Percentiles rank a stretch among this genome's conserved stretches.
phyloP scores from a whole-genome alignment of 2,888 invertebrate species.

The Pheosia gnoma region DNA sequence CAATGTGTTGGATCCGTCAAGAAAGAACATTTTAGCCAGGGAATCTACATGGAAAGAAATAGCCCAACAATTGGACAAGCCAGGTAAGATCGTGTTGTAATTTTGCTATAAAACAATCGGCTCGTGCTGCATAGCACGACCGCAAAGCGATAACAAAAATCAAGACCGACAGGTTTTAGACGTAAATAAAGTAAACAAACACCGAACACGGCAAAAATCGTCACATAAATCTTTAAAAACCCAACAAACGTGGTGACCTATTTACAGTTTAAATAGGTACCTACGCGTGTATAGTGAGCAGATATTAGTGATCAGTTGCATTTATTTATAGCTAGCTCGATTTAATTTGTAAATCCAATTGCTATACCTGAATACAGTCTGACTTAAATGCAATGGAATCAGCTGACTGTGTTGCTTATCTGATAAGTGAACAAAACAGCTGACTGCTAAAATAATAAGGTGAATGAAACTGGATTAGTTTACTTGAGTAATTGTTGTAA shows the following conservation, averaged over 20 bases:
- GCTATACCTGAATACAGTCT: no score
- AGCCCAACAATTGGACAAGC: constrained; percentile 66
- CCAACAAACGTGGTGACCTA: constrained; percentile 14
- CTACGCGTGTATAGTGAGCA: constrained; percentile 6
- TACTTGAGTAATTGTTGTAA: no score
- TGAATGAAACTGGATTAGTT: no score
- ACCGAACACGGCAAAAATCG: no score
- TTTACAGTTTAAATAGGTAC: constrained; percentile 7
- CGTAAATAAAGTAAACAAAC: not conserved
- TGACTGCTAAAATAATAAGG: not conserved
- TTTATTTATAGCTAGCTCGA: constrained; percentile 18
- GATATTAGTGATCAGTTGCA: constrained; percentile 10
- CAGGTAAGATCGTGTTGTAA: constrained; percentile 54
- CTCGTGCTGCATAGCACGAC: constrained; percentile 55
- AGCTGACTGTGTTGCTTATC: constrained; percentile 26
- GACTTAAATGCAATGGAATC: constrained; percentile 14
- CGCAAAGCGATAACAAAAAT: constrained; percentile 28
- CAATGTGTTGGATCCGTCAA: constrained; percentile 66
- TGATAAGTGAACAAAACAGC: not conserved
- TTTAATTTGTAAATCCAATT: no score
- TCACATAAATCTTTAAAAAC: not conserved
- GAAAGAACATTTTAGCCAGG: constrained; percentile 72
- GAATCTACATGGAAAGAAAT: constrained; percentile 76
- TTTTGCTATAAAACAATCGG: constrained; percentile 21
- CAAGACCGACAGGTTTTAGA: not conserved